Percentiles rank a stretch among this genome's conserved stretches.
phyloP scores from a whole-genome alignment of 2,797 vertebrate species.

The Cyclura pinguis region DNA sequence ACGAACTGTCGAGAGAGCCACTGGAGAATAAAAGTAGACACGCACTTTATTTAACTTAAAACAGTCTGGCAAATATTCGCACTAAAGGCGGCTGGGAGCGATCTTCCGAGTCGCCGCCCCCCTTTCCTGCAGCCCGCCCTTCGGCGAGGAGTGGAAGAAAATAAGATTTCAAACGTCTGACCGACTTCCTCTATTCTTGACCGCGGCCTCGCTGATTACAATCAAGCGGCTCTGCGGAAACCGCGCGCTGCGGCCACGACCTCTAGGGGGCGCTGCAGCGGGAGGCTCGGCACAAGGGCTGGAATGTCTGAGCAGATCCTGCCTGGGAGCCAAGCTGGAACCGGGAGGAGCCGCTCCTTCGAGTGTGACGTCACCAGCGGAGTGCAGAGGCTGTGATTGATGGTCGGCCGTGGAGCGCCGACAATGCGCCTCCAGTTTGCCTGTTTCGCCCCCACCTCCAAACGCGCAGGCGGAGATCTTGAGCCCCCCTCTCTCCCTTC shows the following conservation, averaged over 20 bases:
- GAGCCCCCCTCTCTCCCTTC: not conserved
- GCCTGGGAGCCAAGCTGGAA: not conserved
- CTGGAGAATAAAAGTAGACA: not conserved
- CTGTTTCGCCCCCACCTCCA: not conserved
- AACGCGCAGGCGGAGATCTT: not conserved
- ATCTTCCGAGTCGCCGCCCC: not conserved
- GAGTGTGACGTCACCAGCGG: slow-evolving; percentile 14
- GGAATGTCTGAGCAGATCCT: not conserved
- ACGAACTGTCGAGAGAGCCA: not conserved
- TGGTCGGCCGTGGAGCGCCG: not conserved
- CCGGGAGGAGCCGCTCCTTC: not conserved
- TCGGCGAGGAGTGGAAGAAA: slow-evolving; percentile 15
- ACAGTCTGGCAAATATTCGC: not conserved
- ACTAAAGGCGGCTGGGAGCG: not conserved
- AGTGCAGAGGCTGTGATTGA: slow-evolving; percentile 13
- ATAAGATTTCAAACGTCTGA: slow-evolving; percentile 30
- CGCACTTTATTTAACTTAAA: not conserved
- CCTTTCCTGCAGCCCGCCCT: slow-evolving; percentile 16
- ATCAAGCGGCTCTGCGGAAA: not conserved
- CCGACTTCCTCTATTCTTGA: slow-evolving; percentile 38
- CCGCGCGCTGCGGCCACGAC: not conserved
- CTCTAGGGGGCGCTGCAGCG: slow-evolving; percentile 40
- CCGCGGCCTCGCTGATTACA: slow-evolving; percentile 6
- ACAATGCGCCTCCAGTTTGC: too few species aligned
- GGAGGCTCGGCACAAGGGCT: not conserved